These are phyloP conservation scores for Strix aluco DNA, from an alignment of 2,113 vertebrate species.

Conservation along the genomic window DNA sequence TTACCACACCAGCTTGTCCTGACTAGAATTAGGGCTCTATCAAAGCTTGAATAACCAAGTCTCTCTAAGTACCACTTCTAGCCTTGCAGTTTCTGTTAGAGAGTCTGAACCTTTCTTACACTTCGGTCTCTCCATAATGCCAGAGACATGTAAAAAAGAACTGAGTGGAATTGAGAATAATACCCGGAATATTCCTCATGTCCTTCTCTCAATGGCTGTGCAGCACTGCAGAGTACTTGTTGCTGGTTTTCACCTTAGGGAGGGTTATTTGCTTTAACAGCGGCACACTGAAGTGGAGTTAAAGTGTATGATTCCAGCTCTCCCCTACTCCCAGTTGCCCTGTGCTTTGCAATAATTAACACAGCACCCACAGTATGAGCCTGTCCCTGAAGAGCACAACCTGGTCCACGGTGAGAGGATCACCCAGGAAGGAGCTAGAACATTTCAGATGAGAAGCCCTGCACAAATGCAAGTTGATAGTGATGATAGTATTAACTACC, in stretches of 20 bases:
- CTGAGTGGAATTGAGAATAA: neutral
- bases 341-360: neutral
- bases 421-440: neutral
- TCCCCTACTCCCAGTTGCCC: neutral
- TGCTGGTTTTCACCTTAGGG: neutral
- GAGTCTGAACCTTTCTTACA: neutral
- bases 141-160: neutral
- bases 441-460: neutral
- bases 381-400: neutral
- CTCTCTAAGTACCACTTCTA: neutral
- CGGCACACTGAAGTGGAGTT: neutral
- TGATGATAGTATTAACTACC: conserved; percentile 3
- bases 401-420: neutral
- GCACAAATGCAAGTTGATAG: neutral
- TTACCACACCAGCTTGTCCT: neutral
- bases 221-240: neutral
- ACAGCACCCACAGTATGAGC: neutral
- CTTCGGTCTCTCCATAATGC: neutral
- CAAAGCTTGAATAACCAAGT: neutral
- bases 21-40: neutral
- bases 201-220: neutral
- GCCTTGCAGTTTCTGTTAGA: neutral
- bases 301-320: neutral
- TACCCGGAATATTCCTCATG: neutral
- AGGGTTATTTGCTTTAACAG: neutral